These are phyloP conservation scores for Phalanger gymnotis DNA, from an alignment of 2,797 vertebrate genomes.

Conservation along the genomic window DNA sequence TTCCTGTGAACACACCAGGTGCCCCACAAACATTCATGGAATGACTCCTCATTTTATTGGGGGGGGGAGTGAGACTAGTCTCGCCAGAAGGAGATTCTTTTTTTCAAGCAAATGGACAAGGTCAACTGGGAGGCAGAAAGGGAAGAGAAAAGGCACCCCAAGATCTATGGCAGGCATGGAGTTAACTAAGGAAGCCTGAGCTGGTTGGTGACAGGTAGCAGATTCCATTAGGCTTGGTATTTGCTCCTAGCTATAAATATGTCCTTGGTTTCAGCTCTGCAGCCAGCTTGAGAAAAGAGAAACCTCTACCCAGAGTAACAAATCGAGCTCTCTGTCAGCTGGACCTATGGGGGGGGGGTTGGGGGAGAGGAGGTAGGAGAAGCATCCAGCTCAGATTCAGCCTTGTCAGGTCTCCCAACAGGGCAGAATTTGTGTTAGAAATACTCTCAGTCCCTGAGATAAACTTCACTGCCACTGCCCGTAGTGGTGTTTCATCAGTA, in stretches of 20 bases:
- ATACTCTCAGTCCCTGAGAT: conserved; percentile 67
- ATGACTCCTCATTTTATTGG: neutral
- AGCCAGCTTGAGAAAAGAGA: conserved; percentile 56
- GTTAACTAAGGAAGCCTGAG: conserved; percentile 59
- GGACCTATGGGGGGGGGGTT: conserved; percentile 50
- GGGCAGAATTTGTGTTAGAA: conserved; percentile 61
- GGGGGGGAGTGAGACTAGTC: neutral
- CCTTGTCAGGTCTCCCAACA: conserved; percentile 61
- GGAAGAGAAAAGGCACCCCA: conserved; percentile 29
- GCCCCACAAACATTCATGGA: conserved; percentile 38
- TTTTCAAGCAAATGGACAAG: conserved; percentile 57
- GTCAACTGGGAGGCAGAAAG: conserved; percentile 49
- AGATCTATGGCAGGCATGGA: conserved; percentile 33
- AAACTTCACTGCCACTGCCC: conserved; percentile 60
- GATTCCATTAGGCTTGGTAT: conserved; percentile 61
- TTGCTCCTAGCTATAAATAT: conserved; percentile 70
- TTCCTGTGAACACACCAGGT: neutral
- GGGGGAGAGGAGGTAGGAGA: conserved; percentile 15
- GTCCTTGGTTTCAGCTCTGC: conserved; percentile 49
- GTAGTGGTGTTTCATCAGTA: conserved; percentile 69
- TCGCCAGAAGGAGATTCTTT: neutral
- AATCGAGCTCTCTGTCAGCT: conserved; percentile 52
- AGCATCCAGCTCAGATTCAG: conserved; percentile 40
- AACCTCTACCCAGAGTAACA: conserved; percentile 59
- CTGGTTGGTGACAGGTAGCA: conserved; percentile 64